Percentiles rank a stretch among this genome's conserved stretches.
phyloP scores from a whole-genome alignment of 2,797 vertebrate species.

The Morelia viridis region DNA sequence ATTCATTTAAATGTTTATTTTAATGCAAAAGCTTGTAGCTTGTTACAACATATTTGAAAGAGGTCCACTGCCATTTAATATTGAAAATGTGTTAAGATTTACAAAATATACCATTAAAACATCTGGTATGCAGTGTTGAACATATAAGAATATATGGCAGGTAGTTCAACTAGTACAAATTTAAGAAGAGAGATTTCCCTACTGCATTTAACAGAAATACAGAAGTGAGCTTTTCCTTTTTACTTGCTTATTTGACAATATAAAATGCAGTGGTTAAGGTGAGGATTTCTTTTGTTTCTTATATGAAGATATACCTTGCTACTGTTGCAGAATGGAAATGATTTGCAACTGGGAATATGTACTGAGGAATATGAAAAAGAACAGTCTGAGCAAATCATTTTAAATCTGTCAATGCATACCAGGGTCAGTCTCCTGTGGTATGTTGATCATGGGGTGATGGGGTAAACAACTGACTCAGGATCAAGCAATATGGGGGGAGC shows the following conservation, averaged over 20 bases:
- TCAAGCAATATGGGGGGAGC: background rate
- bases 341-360: background rate
- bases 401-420: background rate
- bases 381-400: background rate
- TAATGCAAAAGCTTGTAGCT: background rate
- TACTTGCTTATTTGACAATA: background rate
- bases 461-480: background rate
- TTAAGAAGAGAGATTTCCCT: background rate
- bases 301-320: background rate
- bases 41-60: background rate
- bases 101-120: background rate
- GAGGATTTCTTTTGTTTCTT: background rate
- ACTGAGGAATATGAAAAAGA: background rate
- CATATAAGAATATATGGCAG: background rate
- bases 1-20: background rate
- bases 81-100: background rate
- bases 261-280: background rate
- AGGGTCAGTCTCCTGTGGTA: background rate
- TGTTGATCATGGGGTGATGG: background rate
- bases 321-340: background rate
- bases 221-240: background rate
- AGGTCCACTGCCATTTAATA: background rate
- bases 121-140: background rate
- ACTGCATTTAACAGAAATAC: background rate
- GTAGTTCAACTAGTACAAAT: background rate